Percentiles rank a stretch among this genome's conserved stretches.
Evolutionary conservation across 2,113 vertebrate species (phyloP).

Genomic region (Chloroceryle aenea): DNA sequence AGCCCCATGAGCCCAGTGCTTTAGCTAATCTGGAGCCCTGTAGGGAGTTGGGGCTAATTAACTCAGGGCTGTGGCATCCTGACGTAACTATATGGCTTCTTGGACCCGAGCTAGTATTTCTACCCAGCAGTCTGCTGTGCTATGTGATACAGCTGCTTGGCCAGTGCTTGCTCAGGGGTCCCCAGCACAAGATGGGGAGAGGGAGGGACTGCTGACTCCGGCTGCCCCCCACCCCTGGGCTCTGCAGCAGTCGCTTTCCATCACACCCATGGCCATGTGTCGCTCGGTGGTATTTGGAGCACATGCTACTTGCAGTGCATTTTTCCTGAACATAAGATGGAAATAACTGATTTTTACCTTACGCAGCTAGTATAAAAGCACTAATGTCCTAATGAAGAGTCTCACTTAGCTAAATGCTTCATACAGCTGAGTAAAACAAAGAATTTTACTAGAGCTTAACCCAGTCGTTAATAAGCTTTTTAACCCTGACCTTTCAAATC

Average conservation of each 20-base stretch:
- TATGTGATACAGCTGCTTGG: background rate
- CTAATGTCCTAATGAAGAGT: conserved; percentile 59
- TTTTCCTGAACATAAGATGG: conserved; percentile 50
- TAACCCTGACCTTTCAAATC: conserved; percentile 79
- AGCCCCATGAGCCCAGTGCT: background rate
- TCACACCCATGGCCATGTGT: fast-evolving
- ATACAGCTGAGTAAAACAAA: conserved; percentile 72
- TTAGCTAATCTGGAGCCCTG: background rate
- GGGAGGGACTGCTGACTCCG: background rate
- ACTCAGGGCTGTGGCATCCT: background rate
- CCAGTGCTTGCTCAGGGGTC: background rate
- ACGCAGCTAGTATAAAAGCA: conserved; percentile 48
- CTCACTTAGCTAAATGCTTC: conserved; percentile 74
- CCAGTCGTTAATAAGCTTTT: conserved; percentile 76
- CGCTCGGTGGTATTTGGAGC: background rate
- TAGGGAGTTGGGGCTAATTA: background rate
- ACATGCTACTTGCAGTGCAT: background rate
- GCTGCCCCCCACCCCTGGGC: background rate
- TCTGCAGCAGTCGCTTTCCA: background rate
- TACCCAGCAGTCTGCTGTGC: background rate
- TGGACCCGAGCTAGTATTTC: background rate
- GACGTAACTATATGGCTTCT: background rate
- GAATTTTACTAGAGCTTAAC: conserved; percentile 72
- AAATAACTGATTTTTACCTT: conserved; percentile 54
- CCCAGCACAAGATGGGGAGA: background rate